Evolutionary conservation across 2,797 vertebrate genomes (phyloP).

Genomic region (Oceanodroma leucorhoa): DNA sequence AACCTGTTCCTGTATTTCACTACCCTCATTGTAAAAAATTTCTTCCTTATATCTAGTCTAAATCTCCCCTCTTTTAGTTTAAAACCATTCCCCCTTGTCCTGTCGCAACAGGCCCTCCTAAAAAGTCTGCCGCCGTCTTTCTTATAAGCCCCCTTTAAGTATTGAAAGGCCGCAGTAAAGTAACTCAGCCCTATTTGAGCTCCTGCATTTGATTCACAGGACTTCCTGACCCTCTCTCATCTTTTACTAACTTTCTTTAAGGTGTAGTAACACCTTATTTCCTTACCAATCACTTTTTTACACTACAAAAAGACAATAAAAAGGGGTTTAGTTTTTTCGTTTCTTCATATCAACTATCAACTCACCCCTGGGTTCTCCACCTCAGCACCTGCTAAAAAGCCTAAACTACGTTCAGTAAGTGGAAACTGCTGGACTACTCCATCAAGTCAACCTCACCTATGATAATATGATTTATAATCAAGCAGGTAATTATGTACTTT

Average conservation of each 20-base stretch:
- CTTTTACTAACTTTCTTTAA: background rate
- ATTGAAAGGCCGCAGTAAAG: rapidly evolving
- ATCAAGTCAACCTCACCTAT: background rate
- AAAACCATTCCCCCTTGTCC: background rate
- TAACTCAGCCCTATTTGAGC: background rate
- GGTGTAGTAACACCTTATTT: background rate
- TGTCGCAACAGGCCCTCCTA: background rate
- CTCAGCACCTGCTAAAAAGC: background rate
- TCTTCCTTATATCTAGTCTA: background rate
- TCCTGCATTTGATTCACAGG: background rate
- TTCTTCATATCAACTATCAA: background rate
- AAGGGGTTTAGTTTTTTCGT: rapidly evolving
- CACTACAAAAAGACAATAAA: rapidly evolving
- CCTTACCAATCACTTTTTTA: background rate
- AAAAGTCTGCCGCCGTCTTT: background rate
- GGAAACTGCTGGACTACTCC: background rate
- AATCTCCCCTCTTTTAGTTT: background rate
- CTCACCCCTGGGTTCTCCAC: background rate
- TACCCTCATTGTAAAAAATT: background rate
- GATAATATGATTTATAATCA: background rate
- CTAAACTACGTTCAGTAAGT: background rate
- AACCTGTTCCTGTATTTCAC: too few species aligned
- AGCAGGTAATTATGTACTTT: background rate
- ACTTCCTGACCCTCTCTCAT: background rate
- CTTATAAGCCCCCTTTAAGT: background rate